These are phyloP conservation scores for Patagioenas fasciata DNA, from an alignment of 2,113 vertebrate genomes.

Conservation along the genomic window DNA sequence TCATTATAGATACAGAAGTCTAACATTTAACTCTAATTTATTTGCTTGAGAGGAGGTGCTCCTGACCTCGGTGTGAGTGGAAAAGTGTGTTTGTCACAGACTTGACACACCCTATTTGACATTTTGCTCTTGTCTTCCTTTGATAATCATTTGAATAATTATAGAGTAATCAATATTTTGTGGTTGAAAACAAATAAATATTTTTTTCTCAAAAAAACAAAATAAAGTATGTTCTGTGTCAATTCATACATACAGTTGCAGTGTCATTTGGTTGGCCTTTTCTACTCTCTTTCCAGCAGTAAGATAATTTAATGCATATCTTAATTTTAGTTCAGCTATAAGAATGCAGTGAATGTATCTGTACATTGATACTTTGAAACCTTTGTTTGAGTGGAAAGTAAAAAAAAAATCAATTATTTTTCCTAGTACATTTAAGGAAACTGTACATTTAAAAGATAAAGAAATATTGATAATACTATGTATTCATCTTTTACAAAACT, in stretches of 20 bases:
- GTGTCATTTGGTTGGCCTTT: neutral
- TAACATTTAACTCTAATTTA: neutral
- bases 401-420: neutral
- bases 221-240: neutral
- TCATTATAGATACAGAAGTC: neutral
- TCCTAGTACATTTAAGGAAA: neutral
- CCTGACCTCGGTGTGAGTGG: neutral
- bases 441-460: neutral
- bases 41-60: neutral
- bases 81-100: neutral
- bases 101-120: neutral
- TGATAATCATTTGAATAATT: neutral
- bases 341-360: neutral
- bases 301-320: neutral
- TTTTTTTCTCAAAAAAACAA: neutral
- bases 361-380: neutral
- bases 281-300: neutral
- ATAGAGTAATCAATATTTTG: neutral
- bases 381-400: neutral
- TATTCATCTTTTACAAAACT: neutral
- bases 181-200: neutral
- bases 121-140: neutral
- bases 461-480: neutral
- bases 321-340: neutral
- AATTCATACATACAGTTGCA: neutral